These are phyloP conservation scores for Carcina quercana DNA, from an alignment of 2,888 invertebrate genomes.

Conservation along the genomic window DNA sequence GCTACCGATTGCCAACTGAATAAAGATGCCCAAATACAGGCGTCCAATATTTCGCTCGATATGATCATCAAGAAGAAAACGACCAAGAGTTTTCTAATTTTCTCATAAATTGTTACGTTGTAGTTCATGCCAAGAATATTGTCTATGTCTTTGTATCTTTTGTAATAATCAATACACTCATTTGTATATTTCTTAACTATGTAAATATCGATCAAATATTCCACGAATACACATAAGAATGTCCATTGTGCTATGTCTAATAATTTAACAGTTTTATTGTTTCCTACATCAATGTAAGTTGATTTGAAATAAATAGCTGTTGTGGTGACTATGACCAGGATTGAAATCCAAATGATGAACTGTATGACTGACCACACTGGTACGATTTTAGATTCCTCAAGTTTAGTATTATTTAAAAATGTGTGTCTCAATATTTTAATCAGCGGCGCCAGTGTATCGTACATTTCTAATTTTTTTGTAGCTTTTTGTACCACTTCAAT, in stretches of 20 bases:
- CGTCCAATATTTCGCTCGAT: background rate
- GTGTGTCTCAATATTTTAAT: too few relatives aligned
- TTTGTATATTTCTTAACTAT: conserved; percentile 18
- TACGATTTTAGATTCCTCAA: too few relatives aligned
- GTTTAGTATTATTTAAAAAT: too few relatives aligned
- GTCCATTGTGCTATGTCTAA: background rate
- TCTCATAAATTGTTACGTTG: background rate
- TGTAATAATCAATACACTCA: conserved; percentile 16
- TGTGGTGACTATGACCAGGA: too few relatives aligned
- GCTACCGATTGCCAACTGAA: background rate
- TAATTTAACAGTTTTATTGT: background rate
- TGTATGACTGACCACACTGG: too few relatives aligned
- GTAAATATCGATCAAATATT: conserved; percentile 20
- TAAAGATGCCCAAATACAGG: background rate
- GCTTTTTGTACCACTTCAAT: too few relatives aligned
- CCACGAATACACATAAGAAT: conserved; percentile 13
- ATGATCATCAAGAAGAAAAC: background rate
- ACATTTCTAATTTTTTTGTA: too few relatives aligned
- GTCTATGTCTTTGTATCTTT: conserved; percentile 20
- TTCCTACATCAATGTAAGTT: background rate
- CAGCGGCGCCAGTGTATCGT: too few relatives aligned
- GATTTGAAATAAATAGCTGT: too few relatives aligned
- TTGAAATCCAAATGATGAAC: too few relatives aligned
- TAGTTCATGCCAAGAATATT: background rate
- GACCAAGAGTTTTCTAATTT: background rate